Percentiles rank a stretch among this genome's conserved stretches.
These are phyloP conservation scores for Athene noctua DNA, from an alignment of 2,113 vertebrate genomes.

Conservation along the genomic window DNA sequence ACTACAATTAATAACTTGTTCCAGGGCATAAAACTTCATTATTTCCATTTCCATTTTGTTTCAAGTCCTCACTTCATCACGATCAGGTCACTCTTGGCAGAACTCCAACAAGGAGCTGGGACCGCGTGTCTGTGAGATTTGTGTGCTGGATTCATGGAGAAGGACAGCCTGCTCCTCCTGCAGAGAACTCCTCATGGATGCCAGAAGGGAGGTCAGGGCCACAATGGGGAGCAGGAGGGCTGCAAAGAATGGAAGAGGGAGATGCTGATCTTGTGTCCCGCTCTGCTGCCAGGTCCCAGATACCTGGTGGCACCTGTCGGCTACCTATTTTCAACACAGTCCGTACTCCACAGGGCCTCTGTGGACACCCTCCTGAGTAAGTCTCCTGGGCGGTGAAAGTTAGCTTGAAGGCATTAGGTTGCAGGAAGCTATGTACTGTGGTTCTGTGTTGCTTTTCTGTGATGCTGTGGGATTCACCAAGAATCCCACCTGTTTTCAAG, in stretches of 20 bases:
- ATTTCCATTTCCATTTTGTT: constrained; percentile 18
- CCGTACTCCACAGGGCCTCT: neutral
- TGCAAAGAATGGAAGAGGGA: neutral
- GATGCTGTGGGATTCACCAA: neutral
- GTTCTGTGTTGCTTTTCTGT: neutral
- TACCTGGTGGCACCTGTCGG: neutral
- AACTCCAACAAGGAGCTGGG: neutral
- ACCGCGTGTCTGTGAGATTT: accelerated
- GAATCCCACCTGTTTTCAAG: neutral
- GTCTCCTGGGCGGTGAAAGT: neutral
- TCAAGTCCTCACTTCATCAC: neutral
- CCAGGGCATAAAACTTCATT: neutral
- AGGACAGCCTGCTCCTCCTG: neutral
- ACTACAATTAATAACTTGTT: constrained; percentile 28
- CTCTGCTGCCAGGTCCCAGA: neutral
- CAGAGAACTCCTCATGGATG: neutral
- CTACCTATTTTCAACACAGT: neutral
- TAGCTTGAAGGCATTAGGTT: neutral
- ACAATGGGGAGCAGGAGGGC: accelerated
- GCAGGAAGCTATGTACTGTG: neutral
- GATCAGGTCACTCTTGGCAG: neutral
- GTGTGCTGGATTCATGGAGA: neutral
- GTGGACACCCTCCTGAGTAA: neutral
- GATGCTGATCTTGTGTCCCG: accelerated
- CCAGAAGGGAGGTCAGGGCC: neutral